Percentiles rank a stretch among this genome's conserved stretches.
These are phyloP conservation scores for Sardinella longiceps DNA, from an alignment of 2,797 vertebrate genomes.

Conservation along the genomic window DNA sequence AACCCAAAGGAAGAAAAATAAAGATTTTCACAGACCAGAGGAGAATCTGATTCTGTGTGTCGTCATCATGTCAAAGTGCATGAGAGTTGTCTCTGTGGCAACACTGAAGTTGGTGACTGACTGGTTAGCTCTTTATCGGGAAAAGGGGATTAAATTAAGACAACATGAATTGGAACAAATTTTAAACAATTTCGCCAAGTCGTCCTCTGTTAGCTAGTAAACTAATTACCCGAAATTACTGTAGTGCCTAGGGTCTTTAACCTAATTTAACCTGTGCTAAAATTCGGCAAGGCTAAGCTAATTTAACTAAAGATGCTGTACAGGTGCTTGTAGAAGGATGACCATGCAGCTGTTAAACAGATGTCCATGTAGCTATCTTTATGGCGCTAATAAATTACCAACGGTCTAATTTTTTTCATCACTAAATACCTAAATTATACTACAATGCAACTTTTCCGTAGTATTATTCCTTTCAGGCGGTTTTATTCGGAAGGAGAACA, in stretches of 20 bases:
- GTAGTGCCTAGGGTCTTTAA: no score
- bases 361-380: not conserved
- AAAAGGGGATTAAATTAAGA: not conserved
- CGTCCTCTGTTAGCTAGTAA: not conserved
- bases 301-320: no score
- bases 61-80: not conserved
- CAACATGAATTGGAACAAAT: not conserved
- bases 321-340: not conserved
- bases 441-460: constrained; percentile 28
- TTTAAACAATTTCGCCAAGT: not conserved
- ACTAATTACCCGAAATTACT: not conserved
- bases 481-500: constrained; percentile 26
- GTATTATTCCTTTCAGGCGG: constrained; percentile 28
- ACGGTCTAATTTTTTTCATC: not conserved
- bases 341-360: not conserved
- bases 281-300: no score
- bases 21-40: no score
- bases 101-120: not conserved
- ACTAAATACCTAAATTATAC: not conserved
- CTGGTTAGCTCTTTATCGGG: not conserved
- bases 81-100: not conserved
- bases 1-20: no score
- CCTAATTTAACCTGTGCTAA: no score
- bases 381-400: not conserved
- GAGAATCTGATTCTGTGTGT: no score